phyloP scores from a whole-genome alignment of 2,888 invertebrate species.

The Apotomis capreana region DNA sequence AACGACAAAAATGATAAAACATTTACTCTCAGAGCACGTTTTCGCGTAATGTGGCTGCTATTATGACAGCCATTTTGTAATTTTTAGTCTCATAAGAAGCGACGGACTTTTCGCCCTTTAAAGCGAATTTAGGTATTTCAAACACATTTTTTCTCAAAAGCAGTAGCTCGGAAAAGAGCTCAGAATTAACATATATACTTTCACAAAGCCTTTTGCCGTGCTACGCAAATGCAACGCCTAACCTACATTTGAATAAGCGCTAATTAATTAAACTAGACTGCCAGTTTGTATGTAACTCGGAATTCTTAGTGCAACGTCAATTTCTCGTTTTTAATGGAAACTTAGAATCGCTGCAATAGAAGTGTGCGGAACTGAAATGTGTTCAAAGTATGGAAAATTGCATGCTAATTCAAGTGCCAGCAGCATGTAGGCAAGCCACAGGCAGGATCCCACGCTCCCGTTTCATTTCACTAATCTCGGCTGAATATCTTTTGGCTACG shows the following conservation, averaged over 20 bases:
- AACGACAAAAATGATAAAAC: constrained; percentile 34
- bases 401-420: constrained; percentile 71
- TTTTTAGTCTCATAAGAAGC: constrained; percentile 34
- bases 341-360: constrained; percentile 42
- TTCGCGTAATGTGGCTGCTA: constrained; percentile 37
- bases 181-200: constrained; percentile 1
- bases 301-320: constrained; percentile 31
- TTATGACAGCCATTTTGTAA: constrained; percentile 39
- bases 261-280: constrained; percentile 48
- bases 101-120: constrained; percentile 14
- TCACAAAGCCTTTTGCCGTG: constrained; percentile 11
- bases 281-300: constrained; percentile 42
- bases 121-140: background rate
- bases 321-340: constrained; percentile 40
- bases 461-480: constrained; percentile 66
- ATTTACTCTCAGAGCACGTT: constrained; percentile 38
- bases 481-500: constrained; percentile 56
- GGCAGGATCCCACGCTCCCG: constrained; percentile 52
- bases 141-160: background rate
- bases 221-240: constrained; percentile 14
- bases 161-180: constrained; percentile 1
- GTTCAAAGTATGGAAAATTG: constrained; percentile 72
- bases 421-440: constrained; percentile 51
- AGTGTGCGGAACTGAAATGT: constrained; percentile 56
- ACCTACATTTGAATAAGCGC: constrained; percentile 21